Base-by-base conservation (phyloP, 2,797 vertebrate genomes). In the Chaetophractus vellerosus region DNA sequence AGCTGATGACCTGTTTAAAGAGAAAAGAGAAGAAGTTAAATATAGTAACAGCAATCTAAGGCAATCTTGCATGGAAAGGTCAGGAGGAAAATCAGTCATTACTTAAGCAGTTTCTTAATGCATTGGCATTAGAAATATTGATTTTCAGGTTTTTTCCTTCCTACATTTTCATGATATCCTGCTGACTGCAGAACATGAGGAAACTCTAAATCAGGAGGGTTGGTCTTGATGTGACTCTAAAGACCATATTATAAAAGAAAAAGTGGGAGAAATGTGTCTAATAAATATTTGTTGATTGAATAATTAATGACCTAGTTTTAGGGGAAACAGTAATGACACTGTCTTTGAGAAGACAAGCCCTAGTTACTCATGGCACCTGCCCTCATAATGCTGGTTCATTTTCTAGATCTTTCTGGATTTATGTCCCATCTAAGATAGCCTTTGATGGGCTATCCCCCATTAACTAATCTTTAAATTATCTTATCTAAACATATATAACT, bases 251-350 rank as follows among this genome's bases (percentile, higher is more conserved):
- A 59, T 72, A 68, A 95, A 95, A 91, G 15, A 82, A 23, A 74
- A 76, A 71, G 23, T 91, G 36, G 31, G 63, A 92, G 52, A 90
- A 91, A 83, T 72, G 31, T 76, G 45, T 87, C 16, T 24, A 63
- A 82, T 85, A 90, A 93, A 81, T 55, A 78, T 21, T 12, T 83
- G 14, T 90, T 88, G 82, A 64, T 41, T 74, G 74, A 92, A 87
- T 93, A 87, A 75, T 84, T 83, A 80, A 21, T 92, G 79, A 89
- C 64, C n/a, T 87, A 82, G 10, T 79, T 96, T 93, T 91, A 94
- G 79, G 50, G 81, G 89, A 94, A 82, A 89, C 11, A 79, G 55
- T 88, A 90, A 72, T 86, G 92, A 80, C 48, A 8, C 23, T 48
- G 16, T 55, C 89, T 76, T 92, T 41, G 64, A 72, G 36, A 91